Percentiles rank a stretch among this genome's conserved stretches.
Evolutionary conservation across 2,797 vertebrate genomes (phyloP).

Genomic region (Phaenicophaeus curvirostris): DNA sequence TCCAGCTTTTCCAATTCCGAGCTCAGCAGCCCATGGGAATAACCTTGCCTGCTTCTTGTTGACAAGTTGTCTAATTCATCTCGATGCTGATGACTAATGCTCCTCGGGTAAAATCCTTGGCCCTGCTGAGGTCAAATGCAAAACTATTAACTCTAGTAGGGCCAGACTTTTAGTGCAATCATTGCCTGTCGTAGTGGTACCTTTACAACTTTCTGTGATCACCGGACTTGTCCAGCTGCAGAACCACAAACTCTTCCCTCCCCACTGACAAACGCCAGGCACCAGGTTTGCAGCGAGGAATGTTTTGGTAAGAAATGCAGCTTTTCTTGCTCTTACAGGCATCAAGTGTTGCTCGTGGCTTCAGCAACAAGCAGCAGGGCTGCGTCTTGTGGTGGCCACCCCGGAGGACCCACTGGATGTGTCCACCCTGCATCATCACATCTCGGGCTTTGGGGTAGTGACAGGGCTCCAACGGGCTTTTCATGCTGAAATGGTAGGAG

Average conservation of each 20-base stretch:
- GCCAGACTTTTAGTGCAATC: background rate
- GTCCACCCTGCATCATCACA: accelerated
- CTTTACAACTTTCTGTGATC: background rate
- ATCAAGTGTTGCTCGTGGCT: accelerated
- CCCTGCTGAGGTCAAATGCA: background rate
- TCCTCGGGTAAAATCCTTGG: background rate
- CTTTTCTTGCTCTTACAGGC: background rate
- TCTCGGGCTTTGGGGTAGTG: accelerated
- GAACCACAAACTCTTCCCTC: background rate
- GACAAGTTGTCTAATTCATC: constrained; percentile 10
- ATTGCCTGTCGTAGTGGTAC: accelerated
- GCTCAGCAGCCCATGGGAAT: background rate
- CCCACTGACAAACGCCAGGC: background rate
- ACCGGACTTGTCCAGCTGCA: background rate
- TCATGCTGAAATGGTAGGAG: background rate
- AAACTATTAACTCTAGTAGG: background rate
- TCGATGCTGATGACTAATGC: background rate
- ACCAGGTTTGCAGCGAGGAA: background rate
- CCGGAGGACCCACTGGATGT: background rate
- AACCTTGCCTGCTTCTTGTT: constrained; percentile 16
- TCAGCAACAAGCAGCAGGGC: background rate
- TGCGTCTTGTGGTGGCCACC: background rate
- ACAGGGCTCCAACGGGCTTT: background rate
- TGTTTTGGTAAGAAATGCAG: background rate
- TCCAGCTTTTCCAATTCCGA: background rate